Conservation (phyloP, 2,797 vertebrate species). For the Prunella strophiata region DNA sequence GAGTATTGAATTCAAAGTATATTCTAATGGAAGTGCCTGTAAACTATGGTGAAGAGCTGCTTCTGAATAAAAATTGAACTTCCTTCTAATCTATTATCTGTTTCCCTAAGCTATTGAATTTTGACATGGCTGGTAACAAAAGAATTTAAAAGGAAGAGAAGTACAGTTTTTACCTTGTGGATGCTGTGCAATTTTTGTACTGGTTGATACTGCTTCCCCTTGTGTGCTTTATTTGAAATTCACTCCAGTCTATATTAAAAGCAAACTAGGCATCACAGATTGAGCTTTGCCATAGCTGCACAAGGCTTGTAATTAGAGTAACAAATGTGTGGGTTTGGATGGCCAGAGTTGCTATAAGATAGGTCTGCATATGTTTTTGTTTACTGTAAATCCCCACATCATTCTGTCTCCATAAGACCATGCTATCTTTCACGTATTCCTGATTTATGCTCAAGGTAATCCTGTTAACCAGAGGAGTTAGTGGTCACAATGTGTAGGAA, state of each 20-base stretch:
- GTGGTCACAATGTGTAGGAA: not conserved
- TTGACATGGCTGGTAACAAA: not conserved
- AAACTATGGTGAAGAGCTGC: not conserved
- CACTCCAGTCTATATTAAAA: not conserved
- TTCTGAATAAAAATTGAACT: not conserved
- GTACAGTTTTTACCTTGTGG: not conserved
- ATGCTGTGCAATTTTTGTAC: not conserved
- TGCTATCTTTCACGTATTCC: not conserved
- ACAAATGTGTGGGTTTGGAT: not conserved
- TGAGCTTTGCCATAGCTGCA: not conserved
- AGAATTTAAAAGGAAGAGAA: not conserved
- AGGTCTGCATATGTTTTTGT: not conserved
- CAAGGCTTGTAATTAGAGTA: not conserved
- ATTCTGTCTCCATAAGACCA: not conserved
- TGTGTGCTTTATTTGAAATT: not conserved
- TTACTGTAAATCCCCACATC: not conserved
- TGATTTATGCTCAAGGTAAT: not conserved
- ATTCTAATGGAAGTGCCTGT: not conserved
- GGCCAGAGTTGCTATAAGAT: not conserved
- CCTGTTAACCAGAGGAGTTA: not conserved
- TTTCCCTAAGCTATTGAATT: not conserved
- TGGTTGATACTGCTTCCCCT: not conserved
- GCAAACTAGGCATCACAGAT: not conserved
- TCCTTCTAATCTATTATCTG: not conserved
- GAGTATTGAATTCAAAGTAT: not conserved